Conservation (phyloP, 2,797 vertebrate genomes). For the Cygnus olor region DNA sequence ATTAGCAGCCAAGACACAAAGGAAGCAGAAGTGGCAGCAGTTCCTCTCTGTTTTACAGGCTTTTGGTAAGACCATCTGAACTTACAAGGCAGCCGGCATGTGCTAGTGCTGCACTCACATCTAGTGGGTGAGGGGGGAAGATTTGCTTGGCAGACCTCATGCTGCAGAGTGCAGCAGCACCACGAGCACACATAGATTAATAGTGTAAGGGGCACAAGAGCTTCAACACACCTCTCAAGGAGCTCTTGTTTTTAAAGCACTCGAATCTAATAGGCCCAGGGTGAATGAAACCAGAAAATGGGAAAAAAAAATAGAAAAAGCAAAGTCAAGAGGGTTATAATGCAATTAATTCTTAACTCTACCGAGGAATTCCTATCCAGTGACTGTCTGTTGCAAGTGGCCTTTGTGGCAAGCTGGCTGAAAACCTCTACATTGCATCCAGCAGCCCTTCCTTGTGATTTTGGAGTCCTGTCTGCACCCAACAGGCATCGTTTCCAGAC, state of each 20-base stretch:
- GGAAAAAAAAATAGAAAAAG: rapidly evolving
- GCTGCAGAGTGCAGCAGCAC: background rate
- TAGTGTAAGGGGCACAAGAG: background rate
- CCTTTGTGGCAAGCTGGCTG: background rate
- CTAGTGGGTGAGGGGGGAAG: background rate
- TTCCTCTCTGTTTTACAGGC: background rate
- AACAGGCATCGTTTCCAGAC: no score
- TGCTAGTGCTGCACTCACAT: background rate
- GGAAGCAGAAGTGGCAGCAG: background rate
- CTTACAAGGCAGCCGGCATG: background rate
- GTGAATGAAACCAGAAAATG: background rate
- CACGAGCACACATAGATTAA: background rate
- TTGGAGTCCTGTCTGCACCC: no score
- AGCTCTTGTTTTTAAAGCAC: background rate
- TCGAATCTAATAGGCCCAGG: background rate
- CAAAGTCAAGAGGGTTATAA: background rate
- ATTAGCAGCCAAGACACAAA: background rate
- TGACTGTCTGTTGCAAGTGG: background rate
- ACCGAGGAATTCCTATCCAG: background rate
- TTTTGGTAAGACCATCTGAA: background rate
- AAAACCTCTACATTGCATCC: background rate
- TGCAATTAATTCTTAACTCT: background rate
- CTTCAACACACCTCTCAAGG: background rate
- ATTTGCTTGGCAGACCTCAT: background rate
- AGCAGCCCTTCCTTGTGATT: background rate